phyloP scores from a whole-genome alignment of 1,140 invertebrate species.

The Drosophila subobscura region DNA sequence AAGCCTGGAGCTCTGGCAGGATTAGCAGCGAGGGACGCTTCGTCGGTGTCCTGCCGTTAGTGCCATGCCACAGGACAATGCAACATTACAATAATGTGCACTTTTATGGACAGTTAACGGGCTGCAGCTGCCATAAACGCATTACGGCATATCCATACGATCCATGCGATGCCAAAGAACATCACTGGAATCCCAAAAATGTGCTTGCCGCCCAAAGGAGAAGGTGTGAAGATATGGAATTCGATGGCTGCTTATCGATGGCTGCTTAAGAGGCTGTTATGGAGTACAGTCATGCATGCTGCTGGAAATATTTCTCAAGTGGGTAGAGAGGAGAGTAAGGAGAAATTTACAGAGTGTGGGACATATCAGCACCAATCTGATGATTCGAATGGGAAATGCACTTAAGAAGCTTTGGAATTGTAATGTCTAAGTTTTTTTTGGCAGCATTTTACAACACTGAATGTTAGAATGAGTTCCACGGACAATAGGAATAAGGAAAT shows the following conservation, averaged over 20 bases:
- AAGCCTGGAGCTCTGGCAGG: constrained; percentile 13
- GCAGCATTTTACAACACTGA: too few relatives aligned
- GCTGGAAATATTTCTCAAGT: not conserved
- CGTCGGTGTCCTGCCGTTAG: constrained; percentile 56
- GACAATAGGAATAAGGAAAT: too few relatives aligned
- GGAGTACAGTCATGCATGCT: not conserved
- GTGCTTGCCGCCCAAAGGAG: not conserved
- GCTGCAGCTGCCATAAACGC: constrained; percentile 77
- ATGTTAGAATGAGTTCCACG: too few relatives aligned
- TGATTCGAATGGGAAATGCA: constrained; percentile 24
- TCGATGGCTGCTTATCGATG: constrained; percentile 6
- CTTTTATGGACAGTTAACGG: constrained; percentile 78
- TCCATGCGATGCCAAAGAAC: constrained; percentile 3
- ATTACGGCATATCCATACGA: constrained; percentile 37
- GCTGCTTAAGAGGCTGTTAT: constrained; percentile 10
- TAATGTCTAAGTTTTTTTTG: not conserved
- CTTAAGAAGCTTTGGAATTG: not conserved
- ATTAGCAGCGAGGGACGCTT: constrained; percentile 12
- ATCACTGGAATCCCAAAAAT: constrained; percentile 26
- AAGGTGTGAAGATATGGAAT: constrained; percentile 26
- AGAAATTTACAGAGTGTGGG: too few relatives aligned
- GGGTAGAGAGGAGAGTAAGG: not conserved
- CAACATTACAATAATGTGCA: constrained; percentile 82
- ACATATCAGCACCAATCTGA: constrained; percentile 3
- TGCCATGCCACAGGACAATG: constrained; percentile 66